These are phyloP conservation scores for Malthinus flaveolus DNA, from an alignment of 2,888 invertebrate genomes.

Conservation along the genomic window DNA sequence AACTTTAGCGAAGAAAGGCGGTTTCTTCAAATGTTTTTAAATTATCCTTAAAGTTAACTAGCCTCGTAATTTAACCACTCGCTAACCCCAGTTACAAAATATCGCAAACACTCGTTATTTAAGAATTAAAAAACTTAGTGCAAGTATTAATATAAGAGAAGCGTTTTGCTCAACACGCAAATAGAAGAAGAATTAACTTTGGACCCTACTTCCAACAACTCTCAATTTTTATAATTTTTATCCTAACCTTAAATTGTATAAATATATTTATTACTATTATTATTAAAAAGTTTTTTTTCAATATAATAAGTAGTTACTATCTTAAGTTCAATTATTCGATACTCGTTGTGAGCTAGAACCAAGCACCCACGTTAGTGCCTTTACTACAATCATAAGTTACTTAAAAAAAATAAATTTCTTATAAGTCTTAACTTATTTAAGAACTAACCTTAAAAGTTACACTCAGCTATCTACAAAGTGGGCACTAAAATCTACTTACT, in stretches of 20 bases:
- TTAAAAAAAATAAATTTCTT: neutral
- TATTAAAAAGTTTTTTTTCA: neutral
- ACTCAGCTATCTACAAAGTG: neutral
- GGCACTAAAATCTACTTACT: neutral
- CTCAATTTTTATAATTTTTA: slow-evolving; percentile 4
- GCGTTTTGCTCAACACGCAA: neutral
- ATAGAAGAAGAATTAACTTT: slow-evolving; percentile 13
- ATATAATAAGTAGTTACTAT: slow-evolving; percentile 6
- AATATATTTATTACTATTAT: slow-evolving; percentile 10
- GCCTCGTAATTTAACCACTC: too few species aligned
- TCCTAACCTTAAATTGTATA: slow-evolving; percentile 3
- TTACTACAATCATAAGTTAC: slow-evolving; percentile 11
- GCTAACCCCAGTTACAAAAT: too few species aligned
- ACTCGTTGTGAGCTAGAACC: slow-evolving; percentile 26
- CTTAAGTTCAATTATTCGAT: slow-evolving; percentile 10
- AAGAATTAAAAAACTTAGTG: neutral
- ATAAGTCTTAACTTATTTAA: neutral
- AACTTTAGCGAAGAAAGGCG: too few species aligned
- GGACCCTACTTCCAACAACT: slow-evolving; percentile 28
- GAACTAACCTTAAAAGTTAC: slow-evolving; percentile 10
- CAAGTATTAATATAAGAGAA: neutral
- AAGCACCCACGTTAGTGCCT: slow-evolving; percentile 20
- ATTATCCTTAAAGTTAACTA: too few species aligned
- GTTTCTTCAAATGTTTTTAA: too few species aligned
- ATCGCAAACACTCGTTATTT: too few species aligned